Evolutionary conservation across 2,888 invertebrate species (phyloP).

Genomic region (Drosophila engyochracea): DNA sequence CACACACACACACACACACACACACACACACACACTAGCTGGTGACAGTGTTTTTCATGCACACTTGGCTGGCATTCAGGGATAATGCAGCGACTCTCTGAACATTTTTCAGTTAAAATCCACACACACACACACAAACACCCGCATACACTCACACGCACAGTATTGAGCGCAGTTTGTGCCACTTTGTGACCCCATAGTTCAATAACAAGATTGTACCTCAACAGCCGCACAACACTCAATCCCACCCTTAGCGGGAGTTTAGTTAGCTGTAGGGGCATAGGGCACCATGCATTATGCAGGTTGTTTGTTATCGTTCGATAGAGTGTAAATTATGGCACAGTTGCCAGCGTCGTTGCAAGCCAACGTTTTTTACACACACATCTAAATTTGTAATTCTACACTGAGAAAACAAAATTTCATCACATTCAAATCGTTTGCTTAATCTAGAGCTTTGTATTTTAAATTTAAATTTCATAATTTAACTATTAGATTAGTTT

Average conservation of each 20-base stretch:
- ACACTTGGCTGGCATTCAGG: slow-evolving; percentile 51
- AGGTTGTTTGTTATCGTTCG: slow-evolving; percentile 80
- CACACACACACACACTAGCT: not conserved
- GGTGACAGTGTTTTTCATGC: slow-evolving; percentile 54
- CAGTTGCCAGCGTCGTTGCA: slow-evolving; percentile 50
- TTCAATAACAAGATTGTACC: slow-evolving; percentile 55
- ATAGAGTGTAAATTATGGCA: slow-evolving; percentile 81
- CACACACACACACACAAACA: slow-evolving; percentile 11
- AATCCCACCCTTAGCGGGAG: not conserved
- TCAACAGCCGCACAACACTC: slow-evolving; percentile 10
- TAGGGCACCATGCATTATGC: slow-evolving; percentile 71
- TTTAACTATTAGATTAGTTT: not conserved
- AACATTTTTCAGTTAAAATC: slow-evolving; percentile 40
- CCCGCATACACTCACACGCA: slow-evolving; percentile 10
- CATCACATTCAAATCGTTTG: not conserved
- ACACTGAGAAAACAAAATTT: not conserved
- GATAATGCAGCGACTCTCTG: slow-evolving; percentile 45
- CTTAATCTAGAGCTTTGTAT: not conserved
- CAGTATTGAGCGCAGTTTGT: slow-evolving; percentile 43
- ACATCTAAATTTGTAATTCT: not conserved
- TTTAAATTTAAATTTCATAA: not conserved
- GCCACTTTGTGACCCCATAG: slow-evolving; percentile 57
- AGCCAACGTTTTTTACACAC: slow-evolving; percentile 4
- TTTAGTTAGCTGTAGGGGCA: slow-evolving; percentile 16
- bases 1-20: slow-evolving; percentile 9